Evolutionary conservation across 2,113 vertebrate genomes (phyloP).

Genomic region (Thoracochromis brauschi): DNA sequence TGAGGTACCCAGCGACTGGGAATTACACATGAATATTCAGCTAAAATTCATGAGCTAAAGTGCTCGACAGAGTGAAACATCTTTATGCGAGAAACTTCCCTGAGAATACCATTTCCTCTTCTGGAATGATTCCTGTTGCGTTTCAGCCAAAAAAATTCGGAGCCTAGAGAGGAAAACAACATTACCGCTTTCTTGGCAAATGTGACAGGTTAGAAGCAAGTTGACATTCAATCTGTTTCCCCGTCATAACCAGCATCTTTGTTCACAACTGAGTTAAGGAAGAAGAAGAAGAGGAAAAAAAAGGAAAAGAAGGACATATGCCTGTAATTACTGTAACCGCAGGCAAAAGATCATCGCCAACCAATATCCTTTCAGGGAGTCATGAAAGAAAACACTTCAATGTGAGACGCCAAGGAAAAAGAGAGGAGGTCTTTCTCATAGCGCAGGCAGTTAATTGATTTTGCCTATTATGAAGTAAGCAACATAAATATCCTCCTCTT

Average conservation of each 20-base stretch:
- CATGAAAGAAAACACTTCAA: constrained; percentile 54
- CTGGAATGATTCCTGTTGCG: constrained; percentile 50
- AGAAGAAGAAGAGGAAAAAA: neutral
- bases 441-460: constrained; percentile 49
- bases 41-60: constrained; percentile 5
- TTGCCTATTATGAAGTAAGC: constrained; percentile 13
- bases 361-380: constrained; percentile 45
- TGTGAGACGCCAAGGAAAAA: constrained; percentile 34
- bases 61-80: constrained; percentile 15
- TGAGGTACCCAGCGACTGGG: neutral
- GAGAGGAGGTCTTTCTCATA: constrained; percentile 16
- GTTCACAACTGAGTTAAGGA: constrained; percentile 48
- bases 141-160: constrained; percentile 46
- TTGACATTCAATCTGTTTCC: constrained; percentile 66
- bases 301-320: constrained; percentile 42
- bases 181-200: constrained; percentile 64
- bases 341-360: constrained; percentile 61
- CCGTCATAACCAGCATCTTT: constrained; percentile 58
- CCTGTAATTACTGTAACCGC: constrained; percentile 62
- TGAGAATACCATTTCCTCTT: constrained; percentile 26
- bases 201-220: constrained; percentile 47
- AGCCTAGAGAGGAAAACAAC: constrained; percentile 47
- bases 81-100: constrained; percentile 45
- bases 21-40: constrained; percentile 2
- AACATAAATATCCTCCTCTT: constrained; percentile 41